These are phyloP conservation scores for Carettochelys insculpta DNA, from an alignment of 2,113 vertebrate genomes.

Conservation along the genomic window DNA sequence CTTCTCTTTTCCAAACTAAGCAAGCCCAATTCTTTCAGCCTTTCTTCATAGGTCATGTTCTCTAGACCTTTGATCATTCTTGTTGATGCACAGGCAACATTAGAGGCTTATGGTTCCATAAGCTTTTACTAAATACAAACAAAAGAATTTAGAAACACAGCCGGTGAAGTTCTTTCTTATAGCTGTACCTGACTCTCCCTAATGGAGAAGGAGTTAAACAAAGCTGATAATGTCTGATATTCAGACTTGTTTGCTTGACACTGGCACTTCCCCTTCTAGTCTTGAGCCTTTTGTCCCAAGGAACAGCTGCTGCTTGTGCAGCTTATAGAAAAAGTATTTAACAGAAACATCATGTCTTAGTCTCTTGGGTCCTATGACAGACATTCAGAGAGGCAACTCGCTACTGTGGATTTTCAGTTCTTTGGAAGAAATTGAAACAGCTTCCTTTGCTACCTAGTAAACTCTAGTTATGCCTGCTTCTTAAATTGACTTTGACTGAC, in stretches of 20 bases:
- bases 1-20: too few relatives aligned
- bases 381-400: background rate
- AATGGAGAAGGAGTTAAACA: background rate
- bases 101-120: background rate
- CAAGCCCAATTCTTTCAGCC: too few relatives aligned
- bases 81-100: background rate
- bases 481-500: background rate
- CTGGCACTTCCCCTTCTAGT: background rate
- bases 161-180: background rate
- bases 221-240: fast-evolving
- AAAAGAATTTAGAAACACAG: background rate
- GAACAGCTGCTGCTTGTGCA: background rate
- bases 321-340: background rate
- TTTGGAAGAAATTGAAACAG: background rate
- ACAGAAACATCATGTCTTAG: background rate
- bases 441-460: background rate
- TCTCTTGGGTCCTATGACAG: background rate
- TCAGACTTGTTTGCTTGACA: fast-evolving
- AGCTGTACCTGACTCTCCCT: background rate
- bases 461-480: background rate
- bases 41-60: too few relatives aligned
- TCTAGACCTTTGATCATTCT: too few relatives aligned
- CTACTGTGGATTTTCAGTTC: background rate
- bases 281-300: background rate
- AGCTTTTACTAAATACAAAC: background rate